Percentiles rank a stretch among this genome's conserved stretches.
These are phyloP conservation scores for Lutjanus campechanus DNA, from an alignment of 2,797 vertebrate species.

Conservation along the genomic window DNA sequence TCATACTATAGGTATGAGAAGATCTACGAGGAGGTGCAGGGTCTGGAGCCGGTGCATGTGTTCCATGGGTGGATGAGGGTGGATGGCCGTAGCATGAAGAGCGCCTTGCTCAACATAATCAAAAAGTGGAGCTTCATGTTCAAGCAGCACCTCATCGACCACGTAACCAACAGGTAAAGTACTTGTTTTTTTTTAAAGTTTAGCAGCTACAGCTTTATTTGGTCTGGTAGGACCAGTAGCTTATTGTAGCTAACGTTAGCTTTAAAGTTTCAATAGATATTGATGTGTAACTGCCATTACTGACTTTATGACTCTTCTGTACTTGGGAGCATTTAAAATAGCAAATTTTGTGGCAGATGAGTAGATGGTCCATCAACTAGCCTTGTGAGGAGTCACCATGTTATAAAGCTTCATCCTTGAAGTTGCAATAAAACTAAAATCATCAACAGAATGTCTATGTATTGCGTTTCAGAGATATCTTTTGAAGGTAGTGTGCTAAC, in stretches of 20 bases:
- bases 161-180: slow-evolving; percentile 91
- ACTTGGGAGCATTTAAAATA: not conserved
- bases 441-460: no score
- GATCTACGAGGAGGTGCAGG: slow-evolving; percentile 88
- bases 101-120: slow-evolving; percentile 89
- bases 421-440: no score
- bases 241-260: not conserved
- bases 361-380: not conserved
- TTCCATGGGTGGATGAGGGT: slow-evolving; percentile 92
- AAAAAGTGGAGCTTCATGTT: slow-evolving; percentile 96
- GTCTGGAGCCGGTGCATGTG: slow-evolving; percentile 83
- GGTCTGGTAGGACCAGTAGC: not conserved
- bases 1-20: slow-evolving; percentile 84
- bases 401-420: not conserved
- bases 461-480: no score
- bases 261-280: not conserved
- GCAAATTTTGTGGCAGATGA: not conserved
- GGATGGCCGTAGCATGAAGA: slow-evolving; percentile 89
- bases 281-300: not conserved
- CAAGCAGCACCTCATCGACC: slow-evolving; percentile 94
- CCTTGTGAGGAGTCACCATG: not conserved
- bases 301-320: not conserved
- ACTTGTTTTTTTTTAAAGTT: not conserved
- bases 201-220: not conserved
- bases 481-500: no score